Conservation (phyloP, 2,888 invertebrate genomes). For the Ferrisia virgata region DNA sequence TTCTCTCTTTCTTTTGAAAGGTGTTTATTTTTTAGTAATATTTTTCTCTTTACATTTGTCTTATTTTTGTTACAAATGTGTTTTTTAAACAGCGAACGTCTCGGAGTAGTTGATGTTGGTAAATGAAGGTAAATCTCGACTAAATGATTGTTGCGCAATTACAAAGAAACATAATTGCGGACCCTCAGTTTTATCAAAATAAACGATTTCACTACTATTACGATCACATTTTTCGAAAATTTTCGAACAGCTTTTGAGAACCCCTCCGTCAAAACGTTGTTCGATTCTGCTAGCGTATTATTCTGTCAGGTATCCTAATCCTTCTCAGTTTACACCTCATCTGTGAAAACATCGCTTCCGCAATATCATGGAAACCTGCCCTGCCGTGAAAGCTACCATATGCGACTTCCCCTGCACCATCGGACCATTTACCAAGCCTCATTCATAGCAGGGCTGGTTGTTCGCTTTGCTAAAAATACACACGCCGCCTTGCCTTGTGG, state of each 20-base stretch:
- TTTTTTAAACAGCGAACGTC: no score
- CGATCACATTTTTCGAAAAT: no score
- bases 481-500: not conserved
- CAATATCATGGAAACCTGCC: not conserved
- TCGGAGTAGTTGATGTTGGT: no score
- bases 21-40: not conserved
- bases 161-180: no score
- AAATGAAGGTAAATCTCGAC: no score
- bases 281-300: not conserved
- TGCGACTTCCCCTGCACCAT: not conserved
- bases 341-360: not conserved
- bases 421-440: not conserved
- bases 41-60: not conserved
- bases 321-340: slow-evolving; percentile 5
- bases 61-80: not conserved
- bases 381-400: not conserved
- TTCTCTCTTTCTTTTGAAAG: not conserved
- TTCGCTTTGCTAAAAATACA: not conserved
- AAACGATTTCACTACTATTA: no score
- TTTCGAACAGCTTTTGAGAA: no score
- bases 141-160: no score
- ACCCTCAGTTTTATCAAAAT: no score
- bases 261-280: not conserved
- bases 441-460: not conserved
- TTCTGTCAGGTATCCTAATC: not conserved